Evolutionary conservation across 2,797 vertebrate genomes (phyloP), one percentile per base, ranked within the genome.

Genomic region (Acipenser ruthenus): DNA sequence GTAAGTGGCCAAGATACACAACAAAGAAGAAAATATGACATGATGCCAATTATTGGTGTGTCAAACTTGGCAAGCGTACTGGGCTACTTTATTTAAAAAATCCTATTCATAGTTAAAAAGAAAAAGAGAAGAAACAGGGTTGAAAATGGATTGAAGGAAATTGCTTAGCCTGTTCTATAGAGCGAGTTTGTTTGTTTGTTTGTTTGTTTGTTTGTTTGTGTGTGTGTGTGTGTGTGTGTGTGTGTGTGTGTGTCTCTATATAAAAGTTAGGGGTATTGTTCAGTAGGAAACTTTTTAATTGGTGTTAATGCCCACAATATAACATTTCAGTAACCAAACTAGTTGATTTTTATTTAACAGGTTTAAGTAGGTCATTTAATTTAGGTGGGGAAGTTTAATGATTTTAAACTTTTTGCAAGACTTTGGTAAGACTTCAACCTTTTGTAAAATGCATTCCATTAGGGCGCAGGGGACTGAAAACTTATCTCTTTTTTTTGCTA

Each of bases 71-170:
- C 66, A 63, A 50, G 37, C 5, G 3, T 60, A 60, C 53, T 51
- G 37, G 70, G 65, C 68, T 70, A 66, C 66, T 73, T 73, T 70
- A 68, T 70, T 70, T 70, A 63, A 65, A 65, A 53, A 13, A 56
- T 11, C 53, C 4, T 4, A 47, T 37, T 58, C 53, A 52, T 49
- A 61, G 37, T n/a, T 49, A 50, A 15, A 62, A 49, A 67, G 12
- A 50, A 62, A 50, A 47, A n/a, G 37, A 49, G 10, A 18, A 10
- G 65, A 49, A 4, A 4, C 8, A 53, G 49, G 9, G 15, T 50
- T 67, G 10, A 8, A 12, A 59, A 47, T 49, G 23, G 58, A 6
- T 48, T 37, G 13, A 65, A 50, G 37, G 58, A 23, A 7, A 23
- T 52, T 18, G 50, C 52, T 11, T 18, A n/a, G 23, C 53, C 49